Percentiles rank a stretch among this genome's conserved stretches.
Evolutionary conservation across 2,888 invertebrate genomes (phyloP).

Genomic region (Noctua comes): DNA sequence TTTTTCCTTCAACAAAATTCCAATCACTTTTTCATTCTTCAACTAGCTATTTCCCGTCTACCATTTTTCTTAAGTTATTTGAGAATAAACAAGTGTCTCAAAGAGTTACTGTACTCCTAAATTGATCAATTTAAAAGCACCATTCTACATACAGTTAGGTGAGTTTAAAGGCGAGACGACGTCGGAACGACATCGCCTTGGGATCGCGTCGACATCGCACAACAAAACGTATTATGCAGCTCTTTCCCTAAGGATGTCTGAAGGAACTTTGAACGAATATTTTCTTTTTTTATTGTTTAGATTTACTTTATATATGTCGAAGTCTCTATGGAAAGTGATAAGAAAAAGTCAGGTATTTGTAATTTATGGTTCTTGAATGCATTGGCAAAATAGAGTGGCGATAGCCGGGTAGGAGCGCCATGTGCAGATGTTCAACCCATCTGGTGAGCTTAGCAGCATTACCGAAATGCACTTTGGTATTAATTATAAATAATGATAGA

Average conservation of each 20-base stretch:
- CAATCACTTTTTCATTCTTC: background rate
- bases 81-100: constrained; percentile 42
- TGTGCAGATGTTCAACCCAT: background rate
- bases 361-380: constrained; percentile 4
- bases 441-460: constrained; percentile 1
- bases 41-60: background rate
- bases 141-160: constrained; percentile 54
- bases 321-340: constrained; percentile 19
- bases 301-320: constrained; percentile 53
- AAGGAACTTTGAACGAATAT: constrained; percentile 62
- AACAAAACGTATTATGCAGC: constrained; percentile 69
- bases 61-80: constrained; percentile 24
- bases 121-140: constrained; percentile 65
- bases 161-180: constrained; percentile 64
- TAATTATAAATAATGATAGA: background rate
- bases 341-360: constrained; percentile 7
- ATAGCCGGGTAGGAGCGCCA: background rate
- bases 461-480: background rate
- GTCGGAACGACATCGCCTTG: constrained; percentile 58
- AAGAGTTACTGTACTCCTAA: constrained; percentile 47
- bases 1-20: background rate
- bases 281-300: constrained; percentile 55
- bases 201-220: constrained; percentile 61
- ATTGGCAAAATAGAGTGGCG: background rate
- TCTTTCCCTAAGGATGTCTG: constrained; percentile 56